Evolutionary conservation across 2,797 vertebrate genomes (phyloP), one percentile per base, ranked within the genome.

Genomic region (Cyprinella venusta): DNA sequence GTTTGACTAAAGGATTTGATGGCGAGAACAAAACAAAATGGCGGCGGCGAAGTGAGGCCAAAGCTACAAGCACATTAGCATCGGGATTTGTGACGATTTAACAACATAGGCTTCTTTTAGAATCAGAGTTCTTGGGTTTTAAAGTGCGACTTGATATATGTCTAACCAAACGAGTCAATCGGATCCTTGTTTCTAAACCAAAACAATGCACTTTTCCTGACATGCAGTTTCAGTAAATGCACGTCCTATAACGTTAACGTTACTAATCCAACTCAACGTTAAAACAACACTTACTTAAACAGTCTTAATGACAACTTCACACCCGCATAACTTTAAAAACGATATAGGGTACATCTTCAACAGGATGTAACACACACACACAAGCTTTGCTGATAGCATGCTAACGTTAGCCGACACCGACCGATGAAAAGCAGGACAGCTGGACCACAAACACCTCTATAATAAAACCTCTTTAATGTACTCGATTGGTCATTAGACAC

Each of bases 11-110:
- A 74, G 12, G 15, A 78, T 91, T 91, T 90, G 89, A 91, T 89
- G 40, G 75, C 87, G 86, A 91, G 92, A 93, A 94, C 92, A 92
- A 94, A 94, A 96, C 94, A 96, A 96, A 96, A 96, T 96, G 95
- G 95, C 95, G 94, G 90, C 87, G 83, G 8, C 8, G 30, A 64
- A n/a, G 26, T 59, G 75, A 83, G 86, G 88, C 88, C 80, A 80
- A 54, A 65, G 86, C 81, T 61, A 63, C 36, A 52, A 78, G 80
- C 86, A 83, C 63, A 72, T 45, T 76, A 80, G 79, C 77, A 42
- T 76, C 5, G n/a, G 21, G 38, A 78, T 78, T 61, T 83, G 54
- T 38, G 65, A 61, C 52, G 38, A 50, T 70, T 77, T 45, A 83
- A 63, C 40, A 16, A 63, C 75, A 61, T 15, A 1, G 19, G 19